Conservation (phyloP, 2,888 invertebrate species). For the Philhelius pedissequus region DNA sequence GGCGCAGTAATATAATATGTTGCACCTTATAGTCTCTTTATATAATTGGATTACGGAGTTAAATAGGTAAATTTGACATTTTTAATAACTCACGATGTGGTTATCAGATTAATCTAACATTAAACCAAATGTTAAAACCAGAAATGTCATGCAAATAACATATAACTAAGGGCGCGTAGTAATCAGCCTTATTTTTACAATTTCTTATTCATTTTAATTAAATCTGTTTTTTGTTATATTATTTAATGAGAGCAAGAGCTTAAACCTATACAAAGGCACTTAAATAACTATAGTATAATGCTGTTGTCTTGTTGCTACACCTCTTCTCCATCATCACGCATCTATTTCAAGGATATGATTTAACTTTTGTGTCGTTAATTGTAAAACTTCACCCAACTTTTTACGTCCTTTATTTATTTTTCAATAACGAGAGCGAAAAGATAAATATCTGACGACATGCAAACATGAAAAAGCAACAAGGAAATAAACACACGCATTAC, state of each 20-base stretch:
- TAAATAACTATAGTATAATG: constrained; percentile 8
- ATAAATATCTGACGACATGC: constrained; percentile 67
- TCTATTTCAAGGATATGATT: constrained; percentile 56
- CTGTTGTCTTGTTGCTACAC: background rate
- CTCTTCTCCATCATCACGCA: constrained; percentile 41
- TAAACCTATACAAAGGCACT: background rate
- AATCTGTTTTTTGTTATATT: constrained; percentile 16
- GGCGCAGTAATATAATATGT: background rate
- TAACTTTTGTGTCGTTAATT: constrained; percentile 57
- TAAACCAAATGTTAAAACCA: constrained; percentile 26
- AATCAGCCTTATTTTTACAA: background rate
- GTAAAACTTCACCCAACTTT: constrained; percentile 63
- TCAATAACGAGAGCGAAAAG: constrained; percentile 39
- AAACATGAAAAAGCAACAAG: constrained; percentile 54
- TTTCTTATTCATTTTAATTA: constrained; percentile 48
- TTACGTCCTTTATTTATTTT: constrained; percentile 57
- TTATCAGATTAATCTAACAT: constrained; percentile 45
- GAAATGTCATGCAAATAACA: constrained; percentile 49
- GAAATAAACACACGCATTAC: constrained; percentile 52
- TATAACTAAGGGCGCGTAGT: background rate
- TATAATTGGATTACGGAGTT: background rate
- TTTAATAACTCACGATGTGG: background rate
- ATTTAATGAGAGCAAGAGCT: constrained; percentile 3
- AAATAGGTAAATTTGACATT: background rate
- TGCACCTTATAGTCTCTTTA: constrained; percentile 11